These are phyloP conservation scores for Hemicentrotus pulcherrimus DNA, from an alignment of 35 echinoderm and acorn worm genomes.

Conservation along the genomic window DNA sequence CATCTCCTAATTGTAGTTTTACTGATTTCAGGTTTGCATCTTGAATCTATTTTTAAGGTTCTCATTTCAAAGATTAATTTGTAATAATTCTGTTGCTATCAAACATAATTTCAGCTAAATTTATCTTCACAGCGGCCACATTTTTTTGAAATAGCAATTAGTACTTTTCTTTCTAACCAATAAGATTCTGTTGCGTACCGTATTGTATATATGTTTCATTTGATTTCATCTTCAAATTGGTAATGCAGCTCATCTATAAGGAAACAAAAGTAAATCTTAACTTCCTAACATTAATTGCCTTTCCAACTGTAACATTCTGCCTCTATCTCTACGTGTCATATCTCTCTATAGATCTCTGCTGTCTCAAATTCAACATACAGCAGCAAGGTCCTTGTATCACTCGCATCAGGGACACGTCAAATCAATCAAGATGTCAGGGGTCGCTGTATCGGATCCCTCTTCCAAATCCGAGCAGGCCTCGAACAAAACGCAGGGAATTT, in stretches of 20 bases:
- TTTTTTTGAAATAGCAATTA: too few species aligned
- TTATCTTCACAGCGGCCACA: too few species aligned
- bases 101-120: too few species aligned
- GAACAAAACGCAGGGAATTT: neutral
- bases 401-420: neutral
- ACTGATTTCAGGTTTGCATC: too few species aligned
- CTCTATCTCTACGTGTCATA: neutral
- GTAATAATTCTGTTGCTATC: too few species aligned
- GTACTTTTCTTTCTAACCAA: too few species aligned
- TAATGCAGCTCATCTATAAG: neutral
- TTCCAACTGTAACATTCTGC: neutral
- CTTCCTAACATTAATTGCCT: neutral
- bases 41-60: too few species aligned
- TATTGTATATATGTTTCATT: too few species aligned
- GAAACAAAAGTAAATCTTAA: neutral
- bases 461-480: neutral
- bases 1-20: too few species aligned
- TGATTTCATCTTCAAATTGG: neutral
- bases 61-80: too few species aligned
- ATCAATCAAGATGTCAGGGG: neutral
- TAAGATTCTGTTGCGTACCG: too few species aligned
- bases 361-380: neutral
- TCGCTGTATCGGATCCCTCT: neutral
- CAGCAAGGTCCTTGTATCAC: neutral
- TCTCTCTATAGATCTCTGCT: too few species aligned